Base-by-base conservation (phyloP, 2,888 invertebrate species). In the Netelia fuscicornis region DNA sequence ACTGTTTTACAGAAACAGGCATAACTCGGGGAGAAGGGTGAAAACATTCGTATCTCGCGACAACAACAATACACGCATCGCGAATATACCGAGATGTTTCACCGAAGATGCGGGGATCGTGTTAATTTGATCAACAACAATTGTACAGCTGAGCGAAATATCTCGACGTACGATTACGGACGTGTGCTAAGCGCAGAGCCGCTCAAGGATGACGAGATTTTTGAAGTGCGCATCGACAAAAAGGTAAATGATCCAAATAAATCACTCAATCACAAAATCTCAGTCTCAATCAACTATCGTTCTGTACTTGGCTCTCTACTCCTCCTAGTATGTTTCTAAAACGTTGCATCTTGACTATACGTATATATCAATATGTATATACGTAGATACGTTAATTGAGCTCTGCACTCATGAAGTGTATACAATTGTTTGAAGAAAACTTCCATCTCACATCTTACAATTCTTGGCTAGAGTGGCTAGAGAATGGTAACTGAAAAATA, bases 161-260 rank as follows among this genome's bases (percentile, higher is more conserved):
- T 96, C 90, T 96, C 97, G 78, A 97, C 98, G 92, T 98, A 97
- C 92, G 98, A 98, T 94, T 97, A 97, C 94, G 98, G 98, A n/a
- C 94, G 98, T 87, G 97, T 98, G 37, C 95, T 98, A 87, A 97
- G 97, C 90, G 96, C 96, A 5, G 96, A 97, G 89, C 97, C 98
- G 2, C 94, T 98, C 42, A 94, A 95, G 85, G 97, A 98, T 93
- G 97, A 98, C 95, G 95, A 97, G 86, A 94, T 98, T 80, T 98
- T 98, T 93, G 97, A 98, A 95, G 96, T 98, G 86, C 96, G 96
- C 90, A 97, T 98, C 91, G 98, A 98, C 92, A 96, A 97, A 94
- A 98, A 98, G 96, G 98, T 98, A 94, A 37, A 37, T 37, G 37
- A 1, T 37, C 37, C 37, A 37, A 37, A 37, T 8, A 37, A 37